Base-by-base conservation (phyloP, 2,797 vertebrate species). In the Tarsius wallacei region DNA sequence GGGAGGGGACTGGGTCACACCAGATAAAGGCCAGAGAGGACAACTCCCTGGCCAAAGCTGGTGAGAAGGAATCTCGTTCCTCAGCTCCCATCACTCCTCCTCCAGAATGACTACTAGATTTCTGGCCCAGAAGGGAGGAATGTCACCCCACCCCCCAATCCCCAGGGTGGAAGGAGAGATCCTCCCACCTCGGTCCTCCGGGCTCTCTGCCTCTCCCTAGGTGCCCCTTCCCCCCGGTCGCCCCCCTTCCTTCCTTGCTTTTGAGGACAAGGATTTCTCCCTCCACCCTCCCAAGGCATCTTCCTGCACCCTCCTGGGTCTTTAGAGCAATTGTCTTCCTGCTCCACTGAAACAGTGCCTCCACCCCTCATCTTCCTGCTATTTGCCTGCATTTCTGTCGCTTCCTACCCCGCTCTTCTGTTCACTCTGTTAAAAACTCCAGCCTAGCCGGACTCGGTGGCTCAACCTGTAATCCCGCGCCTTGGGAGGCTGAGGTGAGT, bases 11-110 rank as follows among this genome's bases (percentile, higher is more conserved):
- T 55, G 57, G 64, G 82, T 66, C 76, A 47, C 15, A 17, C 63
- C 28, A 59, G 68, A 33, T 89, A 83, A 42, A 97, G 93, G 76
- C 76, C 68, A 63, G 73, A 31, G 66, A 59, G n/a, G 36, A 33
- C 15, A 15, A 3, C 2, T 12, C 8, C 70, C 4, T 14, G 19
- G 42, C 7, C 36, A 15, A 4, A 59, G 17, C 90, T 66, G 28
- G 9, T 87, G 59, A 70, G 68, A 74, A 61, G 36, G 66, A 26
- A 10, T 12, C 61, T 13, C 28, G 5, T 24, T 55, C 59, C 61
- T 47, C n/a, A 7, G 31, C 66, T 24, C 31, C 68, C 76, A 24
- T 64, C 15, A 7, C 4, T 2, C 15, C 31, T 42, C 7, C n/a
- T 9, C 66, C 87, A 42, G 59, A n/a, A 22, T 66, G n/a, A 64